Percentiles rank a stretch among this genome's conserved stretches.
phyloP scores from a whole-genome alignment of 2,113 vertebrate species.

The Calidris pugnax region DNA sequence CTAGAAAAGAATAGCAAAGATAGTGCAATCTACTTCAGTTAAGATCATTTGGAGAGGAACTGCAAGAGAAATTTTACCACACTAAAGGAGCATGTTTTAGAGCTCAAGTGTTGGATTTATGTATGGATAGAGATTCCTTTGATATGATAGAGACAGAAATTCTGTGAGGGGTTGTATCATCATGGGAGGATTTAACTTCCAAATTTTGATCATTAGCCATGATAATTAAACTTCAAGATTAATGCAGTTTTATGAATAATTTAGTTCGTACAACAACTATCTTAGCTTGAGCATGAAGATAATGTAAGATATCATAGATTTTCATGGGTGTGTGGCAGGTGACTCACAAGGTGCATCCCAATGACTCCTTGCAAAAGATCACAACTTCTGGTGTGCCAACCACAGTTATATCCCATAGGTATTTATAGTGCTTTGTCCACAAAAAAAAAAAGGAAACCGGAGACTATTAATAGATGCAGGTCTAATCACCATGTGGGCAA shows the following conservation, averaged over 20 bases:
- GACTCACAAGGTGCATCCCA: neutral
- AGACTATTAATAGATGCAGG: neutral
- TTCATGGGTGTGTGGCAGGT: neutral
- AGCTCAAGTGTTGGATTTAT: neutral
- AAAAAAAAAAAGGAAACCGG: neutral
- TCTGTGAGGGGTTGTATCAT: neutral
- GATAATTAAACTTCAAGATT: conserved; percentile 21
- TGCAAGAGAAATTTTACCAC: neutral
- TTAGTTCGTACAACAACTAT: neutral
- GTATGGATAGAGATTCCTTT: neutral
- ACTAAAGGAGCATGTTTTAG: neutral
- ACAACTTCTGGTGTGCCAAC: neutral
- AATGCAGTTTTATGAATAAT: conserved; percentile 4
- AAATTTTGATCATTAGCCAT: neutral
- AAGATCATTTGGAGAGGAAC: neutral
- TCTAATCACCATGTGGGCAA: neutral
- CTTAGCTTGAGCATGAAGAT: neutral
- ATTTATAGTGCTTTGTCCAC: neutral
- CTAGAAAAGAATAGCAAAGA: neutral
- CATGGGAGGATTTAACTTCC: neutral
- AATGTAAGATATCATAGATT: neutral
- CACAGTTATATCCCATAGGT: neutral
- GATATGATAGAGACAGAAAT: neutral
- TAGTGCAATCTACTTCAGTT: neutral
- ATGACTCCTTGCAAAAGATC: neutral